These are phyloP conservation scores for Synanthedon vespiformis DNA, from an alignment of 2,888 invertebrate genomes.

Conservation along the genomic window DNA sequence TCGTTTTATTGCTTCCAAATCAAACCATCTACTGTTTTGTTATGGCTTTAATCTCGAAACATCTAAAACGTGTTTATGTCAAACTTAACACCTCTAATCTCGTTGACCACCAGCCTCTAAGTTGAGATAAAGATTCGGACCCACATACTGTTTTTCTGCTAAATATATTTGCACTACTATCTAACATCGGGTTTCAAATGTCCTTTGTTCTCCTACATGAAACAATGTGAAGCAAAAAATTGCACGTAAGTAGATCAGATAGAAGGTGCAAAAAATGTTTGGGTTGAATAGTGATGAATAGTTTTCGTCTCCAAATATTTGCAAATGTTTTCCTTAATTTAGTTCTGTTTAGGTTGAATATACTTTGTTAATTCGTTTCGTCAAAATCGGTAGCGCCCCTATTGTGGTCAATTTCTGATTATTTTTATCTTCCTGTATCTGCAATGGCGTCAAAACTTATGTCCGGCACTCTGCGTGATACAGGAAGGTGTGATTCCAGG, in stretches of 20 bases:
- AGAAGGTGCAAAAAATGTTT: slow-evolving; percentile 56
- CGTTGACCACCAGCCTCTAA: slow-evolving; percentile 20
- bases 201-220: slow-evolving; percentile 33
- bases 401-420: slow-evolving; percentile 60
- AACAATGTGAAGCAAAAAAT: slow-evolving; percentile 55
- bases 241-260: slow-evolving; percentile 59
- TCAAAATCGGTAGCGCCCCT: slow-evolving; percentile 6
- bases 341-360: neutral
- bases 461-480: slow-evolving; percentile 60
- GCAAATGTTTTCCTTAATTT: slow-evolving; percentile 1
- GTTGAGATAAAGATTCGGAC: slow-evolving; percentile 37
- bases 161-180: slow-evolving; percentile 57
- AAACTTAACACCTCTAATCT: slow-evolving; percentile 52
- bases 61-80: slow-evolving; percentile 27
- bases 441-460: slow-evolving; percentile 63
- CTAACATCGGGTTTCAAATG: slow-evolving; percentile 35
- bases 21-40: slow-evolving; percentile 2
- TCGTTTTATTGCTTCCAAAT: neutral
- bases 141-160: slow-evolving; percentile 35
- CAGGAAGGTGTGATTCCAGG: slow-evolving; percentile 56
- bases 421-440: slow-evolving; percentile 57
- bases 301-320: slow-evolving; percentile 30
- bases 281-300: slow-evolving; percentile 45
- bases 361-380: neutral
- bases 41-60: slow-evolving; percentile 26